Percentiles rank a stretch among this genome's conserved stretches.
phyloP scores from a whole-genome alignment of 2,113 vertebrate genomes.

The Sinocyclocheilus grahami region DNA sequence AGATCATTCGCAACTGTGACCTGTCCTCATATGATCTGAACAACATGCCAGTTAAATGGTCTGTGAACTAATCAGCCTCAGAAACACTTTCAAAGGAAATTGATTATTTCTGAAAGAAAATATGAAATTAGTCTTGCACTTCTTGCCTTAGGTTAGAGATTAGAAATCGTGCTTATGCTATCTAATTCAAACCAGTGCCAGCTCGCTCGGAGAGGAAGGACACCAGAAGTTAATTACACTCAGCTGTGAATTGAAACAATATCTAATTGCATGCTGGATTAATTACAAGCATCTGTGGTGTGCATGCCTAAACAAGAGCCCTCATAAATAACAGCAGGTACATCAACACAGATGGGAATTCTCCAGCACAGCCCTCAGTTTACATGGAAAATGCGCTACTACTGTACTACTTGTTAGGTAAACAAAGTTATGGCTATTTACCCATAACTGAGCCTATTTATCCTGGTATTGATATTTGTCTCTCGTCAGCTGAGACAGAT shows the following conservation, averaged over 20 bases:
- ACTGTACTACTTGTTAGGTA: neutral
- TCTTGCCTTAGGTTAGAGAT: conserved; percentile 92
- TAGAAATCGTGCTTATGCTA: conserved; percentile 90
- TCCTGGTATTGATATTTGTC: neutral
- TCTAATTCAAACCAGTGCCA: conserved; percentile 89
- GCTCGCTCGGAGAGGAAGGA: conserved; percentile 84
- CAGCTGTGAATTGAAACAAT: conserved; percentile 97
- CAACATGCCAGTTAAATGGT: conserved; percentile 82
- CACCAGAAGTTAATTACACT: conserved; percentile 96
- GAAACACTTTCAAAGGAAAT: conserved; percentile 90
- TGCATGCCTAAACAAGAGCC: conserved; percentile 91
- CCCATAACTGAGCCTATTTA: neutral
- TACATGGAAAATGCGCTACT: conserved; percentile 37
- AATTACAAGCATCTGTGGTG: conserved; percentile 93
- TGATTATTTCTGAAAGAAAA: conserved; percentile 93
- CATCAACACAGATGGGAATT: conserved; percentile 87
- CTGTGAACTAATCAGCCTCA: conserved; percentile 84
- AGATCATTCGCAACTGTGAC: neutral
- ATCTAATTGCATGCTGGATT: conserved; percentile 98
- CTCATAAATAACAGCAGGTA: conserved; percentile 97
- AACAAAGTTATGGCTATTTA: neutral
- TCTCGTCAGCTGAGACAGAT: neutral
- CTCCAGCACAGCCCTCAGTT: conserved; percentile 81
- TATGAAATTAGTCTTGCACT: conserved; percentile 90
- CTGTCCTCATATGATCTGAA: conserved; percentile 45